These are phyloP conservation scores for Aphelenchoides besseyi DNA, from an alignment of 1,140 invertebrate genomes.

Conservation along the genomic window DNA sequence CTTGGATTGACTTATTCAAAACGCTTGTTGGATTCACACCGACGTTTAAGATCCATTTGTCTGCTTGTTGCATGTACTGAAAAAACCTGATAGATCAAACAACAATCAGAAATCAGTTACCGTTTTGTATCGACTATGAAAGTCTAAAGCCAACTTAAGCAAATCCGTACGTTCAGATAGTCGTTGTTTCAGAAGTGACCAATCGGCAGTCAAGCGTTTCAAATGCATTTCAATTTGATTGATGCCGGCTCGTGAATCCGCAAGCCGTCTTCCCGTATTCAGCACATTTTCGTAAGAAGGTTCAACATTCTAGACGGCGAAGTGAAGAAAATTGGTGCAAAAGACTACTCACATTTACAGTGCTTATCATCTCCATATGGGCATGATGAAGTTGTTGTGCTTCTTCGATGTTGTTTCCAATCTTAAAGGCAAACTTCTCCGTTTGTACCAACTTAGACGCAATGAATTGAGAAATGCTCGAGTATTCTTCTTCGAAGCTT, in stretches of 20 bases:
- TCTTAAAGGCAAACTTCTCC: slow-evolving; percentile 9
- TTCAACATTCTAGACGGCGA: slow-evolving; percentile 35
- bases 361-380: slow-evolving; percentile 4
- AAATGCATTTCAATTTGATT: slow-evolving; percentile 29
- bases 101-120: slow-evolving; percentile 15
- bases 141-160: slow-evolving; percentile 28
- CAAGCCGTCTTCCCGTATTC: slow-evolving; percentile 28
- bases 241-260: neutral
- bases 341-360: slow-evolving; percentile 21
- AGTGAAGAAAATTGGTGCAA: slow-evolving; percentile 15
- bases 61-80: slow-evolving; percentile 28
- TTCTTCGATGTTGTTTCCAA: slow-evolving; percentile 17
- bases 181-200: slow-evolving; percentile 21
- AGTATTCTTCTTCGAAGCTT: slow-evolving; percentile 6
- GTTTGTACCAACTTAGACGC: neutral
- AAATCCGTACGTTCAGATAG: slow-evolving; percentile 31
- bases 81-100: slow-evolving; percentile 19
- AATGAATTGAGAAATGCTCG: neutral
- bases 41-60: slow-evolving; percentile 33
- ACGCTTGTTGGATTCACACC: slow-evolving; percentile 35
- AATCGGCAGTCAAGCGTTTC: slow-evolving; percentile 29
- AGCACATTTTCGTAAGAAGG: slow-evolving; percentile 42
- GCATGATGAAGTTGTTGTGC: neutral
- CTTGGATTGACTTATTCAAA: slow-evolving; percentile 13
- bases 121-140: slow-evolving; percentile 31